phyloP scores from a whole-genome alignment of 1,140 invertebrate genomes.

The Arctopsyche grandis region DNA sequence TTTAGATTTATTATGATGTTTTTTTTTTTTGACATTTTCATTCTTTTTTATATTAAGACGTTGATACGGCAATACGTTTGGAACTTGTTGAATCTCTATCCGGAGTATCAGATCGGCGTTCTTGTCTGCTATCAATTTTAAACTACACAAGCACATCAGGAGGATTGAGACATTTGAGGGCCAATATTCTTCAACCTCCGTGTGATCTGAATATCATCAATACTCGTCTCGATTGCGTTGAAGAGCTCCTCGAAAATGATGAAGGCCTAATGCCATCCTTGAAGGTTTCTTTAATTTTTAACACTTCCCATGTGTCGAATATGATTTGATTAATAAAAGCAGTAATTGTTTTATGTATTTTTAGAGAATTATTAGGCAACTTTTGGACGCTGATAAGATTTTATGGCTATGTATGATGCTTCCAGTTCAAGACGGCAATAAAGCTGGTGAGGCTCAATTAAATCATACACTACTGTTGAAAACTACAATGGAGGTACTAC shows the following conservation, averaged over 20 bases:
- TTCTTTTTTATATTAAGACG: constrained; percentile 65
- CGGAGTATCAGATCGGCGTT: constrained; percentile 59
- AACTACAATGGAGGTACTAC: constrained; percentile 77
- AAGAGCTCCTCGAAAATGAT: constrained; percentile 76
- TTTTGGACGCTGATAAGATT: constrained; percentile 66
- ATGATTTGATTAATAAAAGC: too few relatives aligned
- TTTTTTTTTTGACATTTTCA: neutral
- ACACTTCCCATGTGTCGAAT: too few relatives aligned
- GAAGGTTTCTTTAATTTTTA: constrained; percentile 58
- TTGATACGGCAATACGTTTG: constrained; percentile 75
- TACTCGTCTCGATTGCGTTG: constrained; percentile 75
- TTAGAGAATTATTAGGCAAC: constrained; percentile 63
- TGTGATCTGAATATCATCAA: constrained; percentile 73
- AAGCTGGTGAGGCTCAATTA: constrained; percentile 77
- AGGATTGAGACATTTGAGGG: constrained; percentile 79
- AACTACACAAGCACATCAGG: constrained; percentile 82
- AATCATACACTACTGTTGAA: constrained; percentile 85
- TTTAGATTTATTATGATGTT: neutral
- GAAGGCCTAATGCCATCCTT: constrained; percentile 68
- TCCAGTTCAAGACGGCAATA: constrained; percentile 69
- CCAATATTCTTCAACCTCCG: constrained; percentile 85
- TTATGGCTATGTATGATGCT: constrained; percentile 66
- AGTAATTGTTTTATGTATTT: constrained; percentile 9
- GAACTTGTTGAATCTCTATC: constrained; percentile 74
- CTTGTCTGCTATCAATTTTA: constrained; percentile 77